A percentile compares a stretch with the other conserved stretches of the same genome.
These are phyloP conservation scores for Amphipoea lucens DNA, from an alignment of 2,888 invertebrate species.

Conservation along the genomic window DNA sequence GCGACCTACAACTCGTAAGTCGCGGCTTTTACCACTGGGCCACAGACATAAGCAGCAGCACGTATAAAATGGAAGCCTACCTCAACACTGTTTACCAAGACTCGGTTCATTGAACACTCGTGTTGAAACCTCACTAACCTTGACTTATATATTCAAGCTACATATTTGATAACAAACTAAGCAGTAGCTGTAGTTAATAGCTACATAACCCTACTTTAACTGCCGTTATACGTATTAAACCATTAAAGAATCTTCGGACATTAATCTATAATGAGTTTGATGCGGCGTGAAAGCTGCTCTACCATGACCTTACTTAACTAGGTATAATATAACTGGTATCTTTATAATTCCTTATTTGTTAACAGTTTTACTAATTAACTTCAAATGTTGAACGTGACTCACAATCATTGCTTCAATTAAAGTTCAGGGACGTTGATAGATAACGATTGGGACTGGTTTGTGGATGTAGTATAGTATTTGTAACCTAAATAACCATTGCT, in stretches of 20 bases:
- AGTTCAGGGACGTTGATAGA: not conserved
- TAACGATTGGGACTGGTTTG: not conserved
- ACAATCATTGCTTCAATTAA: not conserved
- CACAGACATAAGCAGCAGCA: too few relatives aligned
- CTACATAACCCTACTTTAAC: slow-evolving; percentile 41
- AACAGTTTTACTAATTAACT: not conserved
- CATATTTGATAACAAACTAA: slow-evolving; percentile 32
- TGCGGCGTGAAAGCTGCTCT: slow-evolving; percentile 43
- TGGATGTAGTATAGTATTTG: too few relatives aligned
- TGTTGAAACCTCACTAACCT: slow-evolving; percentile 30
- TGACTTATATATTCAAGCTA: slow-evolving; percentile 30
- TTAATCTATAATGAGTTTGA: slow-evolving; percentile 58
- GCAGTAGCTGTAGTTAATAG: slow-evolving; percentile 33
- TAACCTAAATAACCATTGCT: too few relatives aligned
- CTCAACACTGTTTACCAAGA: not conserved
- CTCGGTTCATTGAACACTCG: slow-evolving; percentile 31
- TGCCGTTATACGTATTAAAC: slow-evolving; percentile 48
- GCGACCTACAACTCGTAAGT: too few relatives aligned
- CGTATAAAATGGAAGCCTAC: not conserved
- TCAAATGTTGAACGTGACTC: not conserved
- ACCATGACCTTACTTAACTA: slow-evolving; percentile 52
- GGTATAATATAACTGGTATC: too few relatives aligned
- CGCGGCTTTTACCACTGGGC: too few relatives aligned
- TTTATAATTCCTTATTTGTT: too few relatives aligned
- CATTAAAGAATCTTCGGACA: slow-evolving; percentile 47